Percentiles rank a stretch among this genome's conserved stretches.
Evolutionary conservation across 2,797 vertebrate genomes (phyloP).

Genomic region (Podarcis lilfordi): DNA sequence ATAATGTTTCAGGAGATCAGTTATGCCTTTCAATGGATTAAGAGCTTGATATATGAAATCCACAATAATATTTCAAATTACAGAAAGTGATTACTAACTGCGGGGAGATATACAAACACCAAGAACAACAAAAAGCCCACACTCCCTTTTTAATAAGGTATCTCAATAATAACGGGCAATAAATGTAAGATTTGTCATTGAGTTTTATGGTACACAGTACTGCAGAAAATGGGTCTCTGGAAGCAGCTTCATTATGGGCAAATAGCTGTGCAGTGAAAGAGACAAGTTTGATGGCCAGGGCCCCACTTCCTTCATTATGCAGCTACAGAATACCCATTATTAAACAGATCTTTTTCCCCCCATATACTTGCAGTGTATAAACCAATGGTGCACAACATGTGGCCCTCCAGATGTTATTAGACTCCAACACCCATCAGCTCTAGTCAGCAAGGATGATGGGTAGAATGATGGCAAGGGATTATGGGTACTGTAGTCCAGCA

Average conservation of each 20-base stretch:
- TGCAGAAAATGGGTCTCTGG: constrained; percentile 2
- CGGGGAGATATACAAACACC: constrained; percentile 26
- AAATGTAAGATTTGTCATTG: constrained; percentile 18
- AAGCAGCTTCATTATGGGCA: background rate
- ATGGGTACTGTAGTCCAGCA: background rate
- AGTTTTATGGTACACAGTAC: background rate
- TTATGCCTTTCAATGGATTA: constrained; percentile 29
- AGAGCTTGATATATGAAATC: constrained; percentile 42
- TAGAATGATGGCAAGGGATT: background rate
- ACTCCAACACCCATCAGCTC: background rate
- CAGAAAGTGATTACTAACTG: constrained; percentile 28
- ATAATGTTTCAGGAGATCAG: constrained; percentile 25
- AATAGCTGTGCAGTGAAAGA: background rate
- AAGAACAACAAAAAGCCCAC: constrained; percentile 6
- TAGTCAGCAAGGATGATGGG: background rate
- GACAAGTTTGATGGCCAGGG: background rate
- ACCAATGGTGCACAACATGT: background rate
- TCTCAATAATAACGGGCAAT: constrained; percentile 8
- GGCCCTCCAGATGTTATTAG: background rate
- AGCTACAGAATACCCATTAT: background rate
- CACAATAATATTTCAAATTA: background rate
- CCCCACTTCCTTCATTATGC: background rate
- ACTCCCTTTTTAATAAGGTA: constrained; percentile 18
- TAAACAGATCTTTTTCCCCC: background rate
- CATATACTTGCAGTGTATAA: background rate